Percentiles rank a stretch among this genome's conserved stretches.
Evolutionary conservation across 2,797 vertebrate species (phyloP).

Genomic region (Xenopus petersii): DNA sequence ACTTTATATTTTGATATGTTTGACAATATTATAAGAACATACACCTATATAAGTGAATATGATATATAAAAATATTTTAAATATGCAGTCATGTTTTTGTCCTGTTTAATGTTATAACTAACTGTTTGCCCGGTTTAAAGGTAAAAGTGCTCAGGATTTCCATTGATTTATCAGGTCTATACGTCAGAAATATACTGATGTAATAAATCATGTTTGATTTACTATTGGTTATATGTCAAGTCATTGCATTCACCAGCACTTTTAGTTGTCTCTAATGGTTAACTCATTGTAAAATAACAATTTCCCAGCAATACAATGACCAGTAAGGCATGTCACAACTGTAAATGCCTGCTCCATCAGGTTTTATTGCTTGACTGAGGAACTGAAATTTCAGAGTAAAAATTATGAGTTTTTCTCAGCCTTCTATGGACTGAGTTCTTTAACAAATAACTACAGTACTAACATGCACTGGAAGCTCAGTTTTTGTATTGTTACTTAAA

Average conservation of each 20-base stretch:
- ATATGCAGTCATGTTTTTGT: too few species aligned
- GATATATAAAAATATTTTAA: too few species aligned
- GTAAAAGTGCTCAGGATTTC: too few species aligned
- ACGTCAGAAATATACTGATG: background rate
- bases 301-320: constrained; percentile 34
- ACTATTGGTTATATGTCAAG: background rate
- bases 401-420: constrained; percentile 32
- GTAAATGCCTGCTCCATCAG: constrained; percentile 29
- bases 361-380: constrained; percentile 42
- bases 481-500: background rate
- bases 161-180: background rate
- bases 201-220: constrained; percentile 31
- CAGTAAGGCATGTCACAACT: constrained; percentile 47
- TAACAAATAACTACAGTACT: constrained; percentile 1
- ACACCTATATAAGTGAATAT: too few species aligned
- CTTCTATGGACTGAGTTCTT: constrained; percentile 8
- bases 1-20: too few species aligned
- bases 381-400: constrained; percentile 24
- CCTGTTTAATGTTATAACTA: too few species aligned
- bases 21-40: too few species aligned
- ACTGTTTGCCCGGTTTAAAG: too few species aligned
- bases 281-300: constrained; percentile 44
- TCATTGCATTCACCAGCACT: constrained; percentile 26
- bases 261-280: constrained; percentile 41
- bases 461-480: constrained; percentile 1